A percentile compares a stretch with the other conserved stretches of the same genome.
Evolutionary conservation across 2,888 invertebrate species (phyloP).

Genomic region (Resseliella maxima): DNA sequence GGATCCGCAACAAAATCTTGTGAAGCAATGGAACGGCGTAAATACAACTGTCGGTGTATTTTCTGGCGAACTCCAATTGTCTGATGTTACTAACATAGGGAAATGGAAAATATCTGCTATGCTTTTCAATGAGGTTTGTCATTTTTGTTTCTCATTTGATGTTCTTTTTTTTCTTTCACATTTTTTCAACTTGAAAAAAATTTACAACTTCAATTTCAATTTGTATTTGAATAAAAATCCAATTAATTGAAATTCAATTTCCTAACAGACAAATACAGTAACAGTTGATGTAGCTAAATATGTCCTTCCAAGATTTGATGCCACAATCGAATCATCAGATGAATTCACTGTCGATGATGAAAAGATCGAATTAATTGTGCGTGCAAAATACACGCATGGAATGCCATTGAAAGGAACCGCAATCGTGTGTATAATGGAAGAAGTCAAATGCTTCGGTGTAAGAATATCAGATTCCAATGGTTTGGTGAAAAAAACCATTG

Average conservation of each 20-base stretch:
- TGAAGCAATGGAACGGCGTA: constrained; percentile 81
- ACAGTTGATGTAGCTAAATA: constrained; percentile 85
- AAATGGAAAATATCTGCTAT: constrained; percentile 81
- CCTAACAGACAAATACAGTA: neutral
- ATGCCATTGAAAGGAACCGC: constrained; percentile 82
- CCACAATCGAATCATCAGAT: constrained; percentile 83
- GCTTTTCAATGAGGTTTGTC: constrained; percentile 3
- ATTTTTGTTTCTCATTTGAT: neutral
- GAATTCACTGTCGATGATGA: constrained; percentile 86
- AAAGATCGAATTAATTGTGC: constrained; percentile 80
- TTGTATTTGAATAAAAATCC: too few species aligned
- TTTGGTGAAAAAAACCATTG: neutral
- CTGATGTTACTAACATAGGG: constrained; percentile 82
- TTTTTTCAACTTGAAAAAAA: too few species aligned
- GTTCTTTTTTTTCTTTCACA: neutral
- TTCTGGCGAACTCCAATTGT: constrained; percentile 77
- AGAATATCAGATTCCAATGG: neutral
- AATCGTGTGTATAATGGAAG: too few species aligned
- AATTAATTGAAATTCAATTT: too few species aligned
- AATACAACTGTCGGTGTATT: constrained; percentile 73
- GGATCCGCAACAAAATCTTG: constrained; percentile 65
- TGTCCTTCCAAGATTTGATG: constrained; percentile 92
- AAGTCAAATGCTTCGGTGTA: too few species aligned
- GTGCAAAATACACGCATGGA: constrained; percentile 87
- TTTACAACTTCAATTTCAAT: too few species aligned